A percentile compares a stretch with the other conserved stretches of the same genome.
These are phyloP conservation scores for Drosophila nr. perissopoda DNA, from an alignment of 2,888 invertebrate genomes.

Conservation along the genomic window DNA sequence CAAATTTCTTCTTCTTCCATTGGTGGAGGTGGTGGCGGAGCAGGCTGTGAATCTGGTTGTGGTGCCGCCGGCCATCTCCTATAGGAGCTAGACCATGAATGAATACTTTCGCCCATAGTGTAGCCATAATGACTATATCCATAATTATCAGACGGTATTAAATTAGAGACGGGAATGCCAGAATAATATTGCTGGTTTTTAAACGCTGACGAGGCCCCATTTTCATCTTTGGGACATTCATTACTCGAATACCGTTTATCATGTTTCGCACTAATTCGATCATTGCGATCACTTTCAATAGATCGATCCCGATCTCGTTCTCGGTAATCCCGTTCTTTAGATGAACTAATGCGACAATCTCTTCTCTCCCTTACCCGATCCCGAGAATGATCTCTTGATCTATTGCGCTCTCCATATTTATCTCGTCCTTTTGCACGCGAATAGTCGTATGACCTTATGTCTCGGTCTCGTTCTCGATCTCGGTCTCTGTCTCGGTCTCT, in stretches of 20 bases:
- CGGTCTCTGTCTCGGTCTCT: slow-evolving; percentile 29
- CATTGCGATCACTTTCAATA: slow-evolving; percentile 56
- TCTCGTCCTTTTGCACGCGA: slow-evolving; percentile 70
- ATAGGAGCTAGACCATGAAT: slow-evolving; percentile 62
- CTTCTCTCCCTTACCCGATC: slow-evolving; percentile 83
- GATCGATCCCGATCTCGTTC: slow-evolving; percentile 78
- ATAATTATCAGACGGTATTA: slow-evolving; percentile 52
- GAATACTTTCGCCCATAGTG: slow-evolving; percentile 52
- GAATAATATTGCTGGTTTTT: slow-evolving; percentile 69
- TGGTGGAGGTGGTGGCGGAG: slow-evolving; percentile 73
- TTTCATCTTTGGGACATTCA: slow-evolving; percentile 56
- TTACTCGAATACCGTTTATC: slow-evolving; percentile 57
- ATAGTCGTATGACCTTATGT: slow-evolving; percentile 55
- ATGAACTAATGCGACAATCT: slow-evolving; percentile 54
- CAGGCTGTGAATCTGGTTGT: slow-evolving; percentile 55
- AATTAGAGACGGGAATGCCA: slow-evolving; percentile 43
- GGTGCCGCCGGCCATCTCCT: slow-evolving; percentile 69
- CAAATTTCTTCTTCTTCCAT: slow-evolving; percentile 78
- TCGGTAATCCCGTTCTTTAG: slow-evolving; percentile 73
- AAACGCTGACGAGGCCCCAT: slow-evolving; percentile 27
- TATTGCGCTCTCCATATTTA: slow-evolving; percentile 59
- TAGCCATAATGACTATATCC: slow-evolving; percentile 73
- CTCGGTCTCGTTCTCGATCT: slow-evolving; percentile 33
- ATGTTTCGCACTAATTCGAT: slow-evolving; percentile 59
- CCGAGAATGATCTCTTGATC: slow-evolving; percentile 61